Evolutionary conservation across 1,140 invertebrate genomes (phyloP).

Genomic region (Diabrotica virgifera): DNA sequence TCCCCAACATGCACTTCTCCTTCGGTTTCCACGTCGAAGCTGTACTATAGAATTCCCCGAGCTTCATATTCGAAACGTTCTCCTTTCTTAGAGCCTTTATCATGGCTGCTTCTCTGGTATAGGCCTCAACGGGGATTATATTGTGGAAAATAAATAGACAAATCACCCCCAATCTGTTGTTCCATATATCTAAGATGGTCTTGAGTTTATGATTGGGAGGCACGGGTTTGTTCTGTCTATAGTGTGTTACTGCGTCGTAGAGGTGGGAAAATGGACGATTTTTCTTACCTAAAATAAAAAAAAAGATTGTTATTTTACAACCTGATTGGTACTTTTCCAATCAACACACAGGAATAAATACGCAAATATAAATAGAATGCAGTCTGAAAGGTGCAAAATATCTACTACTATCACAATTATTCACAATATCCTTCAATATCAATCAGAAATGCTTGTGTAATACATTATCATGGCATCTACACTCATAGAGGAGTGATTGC

Average conservation of each 20-base stretch:
- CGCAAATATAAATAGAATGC: too few species aligned
- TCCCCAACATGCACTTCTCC: slow-evolving; percentile 71
- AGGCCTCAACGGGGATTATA: slow-evolving; percentile 86
- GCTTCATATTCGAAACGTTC: slow-evolving; percentile 78
- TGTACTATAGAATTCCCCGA: slow-evolving; percentile 81
- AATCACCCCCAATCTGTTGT: slow-evolving; percentile 75
- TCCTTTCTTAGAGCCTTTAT: slow-evolving; percentile 79
- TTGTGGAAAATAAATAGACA: slow-evolving; percentile 91
- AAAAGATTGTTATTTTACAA: too few species aligned
- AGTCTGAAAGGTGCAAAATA: too few species aligned
- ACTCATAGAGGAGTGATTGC: too few species aligned
- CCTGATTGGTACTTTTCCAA: too few species aligned
- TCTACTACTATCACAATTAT: too few species aligned
- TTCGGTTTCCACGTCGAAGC: slow-evolving; percentile 69
- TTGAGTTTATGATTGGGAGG: slow-evolving; percentile 64
- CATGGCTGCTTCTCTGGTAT: slow-evolving; percentile 89
- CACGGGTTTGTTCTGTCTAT: slow-evolving; percentile 47
- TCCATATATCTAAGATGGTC: slow-evolving; percentile 86
- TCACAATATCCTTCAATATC: too few species aligned
- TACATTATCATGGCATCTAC: too few species aligned
- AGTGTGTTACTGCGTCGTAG: slow-evolving; percentile 74
- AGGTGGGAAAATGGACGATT: slow-evolving; percentile 85
- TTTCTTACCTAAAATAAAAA: slow-evolving; percentile 70
- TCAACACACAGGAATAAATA: too few species aligned
- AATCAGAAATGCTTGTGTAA: too few species aligned